Percentiles rank a stretch among this genome's conserved stretches.
These are phyloP conservation scores for Aelia acuminata DNA, from an alignment of 2,888 invertebrate genomes.

Conservation along the genomic window DNA sequence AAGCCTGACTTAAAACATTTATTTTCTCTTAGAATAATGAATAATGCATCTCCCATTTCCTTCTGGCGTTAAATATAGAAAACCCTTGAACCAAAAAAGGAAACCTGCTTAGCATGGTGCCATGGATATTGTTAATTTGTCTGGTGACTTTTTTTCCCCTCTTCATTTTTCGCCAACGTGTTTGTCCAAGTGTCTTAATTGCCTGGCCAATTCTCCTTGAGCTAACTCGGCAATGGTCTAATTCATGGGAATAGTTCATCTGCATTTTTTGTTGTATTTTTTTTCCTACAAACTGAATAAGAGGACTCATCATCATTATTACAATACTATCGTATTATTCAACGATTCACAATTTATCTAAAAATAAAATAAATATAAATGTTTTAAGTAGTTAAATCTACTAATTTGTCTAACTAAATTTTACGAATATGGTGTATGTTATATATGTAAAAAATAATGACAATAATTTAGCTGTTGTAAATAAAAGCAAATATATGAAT, in stretches of 20 bases:
- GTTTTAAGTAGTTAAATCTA: neutral
- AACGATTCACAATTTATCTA: neutral
- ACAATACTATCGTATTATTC: neutral
- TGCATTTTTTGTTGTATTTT: neutral
- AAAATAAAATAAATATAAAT: neutral
- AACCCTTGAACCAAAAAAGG: neutral
- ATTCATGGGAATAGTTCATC: constrained; percentile 13
- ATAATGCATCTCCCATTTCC: neutral
- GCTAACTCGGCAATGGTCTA: neutral
- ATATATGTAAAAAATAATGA: neutral
- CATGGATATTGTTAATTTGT: constrained; percentile 12
- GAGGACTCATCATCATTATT: constrained; percentile 3
- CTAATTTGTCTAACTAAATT: neutral
- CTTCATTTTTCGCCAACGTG: constrained; percentile 6
- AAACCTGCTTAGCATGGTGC: neutral
- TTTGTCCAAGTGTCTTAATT: constrained; percentile 43
- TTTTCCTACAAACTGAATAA: neutral
- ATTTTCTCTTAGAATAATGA: neutral
- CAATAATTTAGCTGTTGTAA: neutral
- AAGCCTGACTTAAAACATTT: neutral
- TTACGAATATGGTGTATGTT: neutral
- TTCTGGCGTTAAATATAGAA: neutral
- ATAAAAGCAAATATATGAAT: neutral
- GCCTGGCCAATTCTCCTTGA: constrained; percentile 24
- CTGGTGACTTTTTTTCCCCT: neutral